Evolutionary conservation across 2,113 vertebrate species (phyloP), one percentile per base, ranked within the genome.

Genomic region (Prolemur simus): DNA sequence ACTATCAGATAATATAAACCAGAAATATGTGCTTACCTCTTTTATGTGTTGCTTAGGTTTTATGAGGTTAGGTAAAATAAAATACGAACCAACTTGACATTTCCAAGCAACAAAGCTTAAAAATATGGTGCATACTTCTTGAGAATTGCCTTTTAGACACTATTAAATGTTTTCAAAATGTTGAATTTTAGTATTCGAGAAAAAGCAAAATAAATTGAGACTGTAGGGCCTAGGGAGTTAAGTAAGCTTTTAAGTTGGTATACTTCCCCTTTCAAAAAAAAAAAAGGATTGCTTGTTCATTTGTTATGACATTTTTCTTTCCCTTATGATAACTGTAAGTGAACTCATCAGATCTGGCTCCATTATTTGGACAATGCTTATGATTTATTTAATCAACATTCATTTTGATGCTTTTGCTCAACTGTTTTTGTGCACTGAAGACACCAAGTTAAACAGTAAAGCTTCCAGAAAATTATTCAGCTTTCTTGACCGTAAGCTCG

Each of bases 151-250:
- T 89, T 10, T 56, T 77, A 71, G 87, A 47, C 34, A 58, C 27
- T 64, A 14, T 63, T 92, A 25, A 56, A 64, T 18, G n/a, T 74
- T 92, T 87, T 85, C 63, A 17, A 93, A 71, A 52, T 74, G 39
- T 92, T 96, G 37, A 88, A 64, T 90, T 97, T 96, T 74, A 86
- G n/a, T 89, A 80, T 87, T 95, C 80, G 73, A 76, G 76, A 37
- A 89, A 92, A 87, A 89, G 27, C 63, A 94, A 54, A 95, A 68
- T 82, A 92, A 81, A 58, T 85, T 82, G 56, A 95, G 83, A 58
- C 66, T 42, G 8, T n/a, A 47, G 32, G 18, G 2, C 2, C 5
- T 68, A 27, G 68, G 83, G 29, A 94, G 42, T 85, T 95, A 87
- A 69, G 77, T 93, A 93, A 91, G 34, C 14, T 88, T 80, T 76